Conservation (phyloP, 2,113 vertebrate species). For the Cichladusa arquata region DNA sequence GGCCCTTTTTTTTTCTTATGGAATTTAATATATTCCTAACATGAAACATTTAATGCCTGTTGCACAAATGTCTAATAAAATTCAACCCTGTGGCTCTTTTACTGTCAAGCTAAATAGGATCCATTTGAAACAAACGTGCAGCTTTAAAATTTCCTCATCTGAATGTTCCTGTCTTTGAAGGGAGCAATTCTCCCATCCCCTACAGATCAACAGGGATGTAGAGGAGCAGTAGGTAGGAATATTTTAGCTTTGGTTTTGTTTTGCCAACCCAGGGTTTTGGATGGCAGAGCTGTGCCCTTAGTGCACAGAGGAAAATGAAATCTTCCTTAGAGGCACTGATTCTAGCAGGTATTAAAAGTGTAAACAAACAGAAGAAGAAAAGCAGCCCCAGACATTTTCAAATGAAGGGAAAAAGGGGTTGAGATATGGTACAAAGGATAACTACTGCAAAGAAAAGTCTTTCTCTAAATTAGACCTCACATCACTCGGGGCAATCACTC, state of each 20-base stretch:
- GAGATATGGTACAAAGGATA: not conserved
- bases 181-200: not conserved
- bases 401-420: not conserved
- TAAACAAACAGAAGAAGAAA: not conserved
- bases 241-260: not conserved
- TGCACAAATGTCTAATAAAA: constrained; percentile 62
- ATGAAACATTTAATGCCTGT: constrained; percentile 59
- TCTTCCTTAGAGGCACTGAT: not conserved
- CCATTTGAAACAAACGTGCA: constrained; percentile 31
- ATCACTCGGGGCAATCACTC: not conserved
- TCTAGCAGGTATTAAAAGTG: not conserved
- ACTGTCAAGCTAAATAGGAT: constrained; percentile 46
- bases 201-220: constrained; percentile 13
- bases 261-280: not conserved
- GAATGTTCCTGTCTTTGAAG: constrained; percentile 2
- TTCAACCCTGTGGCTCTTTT: constrained; percentile 41
- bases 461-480: not conserved
- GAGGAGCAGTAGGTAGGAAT: not conserved
- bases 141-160: constrained; percentile 38
- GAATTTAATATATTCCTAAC: constrained; percentile 55
- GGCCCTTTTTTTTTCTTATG: not conserved
- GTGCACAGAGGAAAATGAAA: not conserved
- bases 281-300: not conserved
- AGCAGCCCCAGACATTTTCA: not conserved
- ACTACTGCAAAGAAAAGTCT: not conserved